phyloP scores from a whole-genome alignment of 2,797 vertebrate genomes.

The Momotus momota region DNA sequence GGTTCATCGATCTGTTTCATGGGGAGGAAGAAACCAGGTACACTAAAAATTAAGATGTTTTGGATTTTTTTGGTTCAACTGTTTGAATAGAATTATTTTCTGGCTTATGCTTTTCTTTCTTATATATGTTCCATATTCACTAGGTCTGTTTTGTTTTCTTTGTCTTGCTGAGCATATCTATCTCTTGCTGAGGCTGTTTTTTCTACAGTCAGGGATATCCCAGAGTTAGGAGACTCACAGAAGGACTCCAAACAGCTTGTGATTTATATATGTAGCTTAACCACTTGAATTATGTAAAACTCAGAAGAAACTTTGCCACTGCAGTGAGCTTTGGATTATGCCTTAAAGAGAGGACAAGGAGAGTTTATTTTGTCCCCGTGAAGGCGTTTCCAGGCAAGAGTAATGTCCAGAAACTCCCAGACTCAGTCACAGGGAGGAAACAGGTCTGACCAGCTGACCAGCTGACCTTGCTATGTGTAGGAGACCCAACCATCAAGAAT shows the following conservation, averaged over 20 bases:
- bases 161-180: neutral
- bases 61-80: neutral
- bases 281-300: neutral
- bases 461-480: neutral
- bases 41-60: neutral
- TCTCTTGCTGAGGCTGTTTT: neutral
- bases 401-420: neutral
- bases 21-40: neutral
- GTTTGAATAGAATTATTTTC: neutral
- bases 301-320: neutral
- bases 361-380: neutral
- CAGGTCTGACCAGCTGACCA: neutral
- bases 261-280: neutral
- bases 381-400: neutral
- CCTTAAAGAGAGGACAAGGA: neutral
- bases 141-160: neutral
- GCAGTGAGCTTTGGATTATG: neutral
- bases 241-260: neutral
- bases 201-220: neutral
- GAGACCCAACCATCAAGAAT: neutral
- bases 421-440: neutral
- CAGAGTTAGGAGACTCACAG: neutral
- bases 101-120: neutral
- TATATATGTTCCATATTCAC: neutral
- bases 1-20: neutral